A percentile compares a stretch with the other conserved stretches of the same genome.
These are phyloP conservation scores for Limnephilus rhombicus DNA, from an alignment of 2,888 invertebrate species.

Conservation along the genomic window DNA sequence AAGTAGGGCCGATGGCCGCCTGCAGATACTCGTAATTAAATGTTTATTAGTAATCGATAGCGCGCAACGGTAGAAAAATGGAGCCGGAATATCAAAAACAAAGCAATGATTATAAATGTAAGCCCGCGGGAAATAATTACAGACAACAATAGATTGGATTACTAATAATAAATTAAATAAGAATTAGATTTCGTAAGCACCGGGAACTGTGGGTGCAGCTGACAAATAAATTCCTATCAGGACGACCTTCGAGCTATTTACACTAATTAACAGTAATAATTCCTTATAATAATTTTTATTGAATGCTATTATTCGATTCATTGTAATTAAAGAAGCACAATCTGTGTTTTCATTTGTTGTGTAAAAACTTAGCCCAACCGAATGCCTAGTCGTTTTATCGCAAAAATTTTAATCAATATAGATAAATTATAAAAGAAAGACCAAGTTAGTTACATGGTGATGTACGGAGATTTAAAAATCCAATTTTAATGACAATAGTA, in stretches of 20 bases:
- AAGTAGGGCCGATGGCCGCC: slow-evolving; percentile 47
- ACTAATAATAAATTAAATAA: slow-evolving; percentile 52
- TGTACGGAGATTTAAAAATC: no score
- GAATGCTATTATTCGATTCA: neutral
- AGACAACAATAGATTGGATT: slow-evolving; percentile 51
- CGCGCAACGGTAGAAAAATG: slow-evolving; percentile 39
- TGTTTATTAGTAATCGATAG: slow-evolving; percentile 61
- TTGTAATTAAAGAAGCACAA: neutral
- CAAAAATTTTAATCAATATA: no score
- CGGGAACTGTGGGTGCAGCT: slow-evolving; percentile 12
- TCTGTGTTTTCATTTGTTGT: neutral
- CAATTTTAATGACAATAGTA: no score
- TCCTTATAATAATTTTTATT: slow-evolving; percentile 21
- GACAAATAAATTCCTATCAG: neutral
- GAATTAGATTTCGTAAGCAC: slow-evolving; percentile 39
- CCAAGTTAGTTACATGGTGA: no score
- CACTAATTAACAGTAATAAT: slow-evolving; percentile 16
- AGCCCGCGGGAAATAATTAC: slow-evolving; percentile 55
- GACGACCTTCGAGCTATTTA: slow-evolving; percentile 27
- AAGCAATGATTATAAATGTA: slow-evolving; percentile 43
- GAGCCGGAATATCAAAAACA: slow-evolving; percentile 52
- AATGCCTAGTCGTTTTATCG: neutral
- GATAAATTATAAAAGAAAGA: no score
- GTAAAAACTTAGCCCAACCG: neutral
- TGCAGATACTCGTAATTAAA: slow-evolving; percentile 61